Conservation (phyloP, 2,888 invertebrate species). For the Ophonus ardosiacus region DNA sequence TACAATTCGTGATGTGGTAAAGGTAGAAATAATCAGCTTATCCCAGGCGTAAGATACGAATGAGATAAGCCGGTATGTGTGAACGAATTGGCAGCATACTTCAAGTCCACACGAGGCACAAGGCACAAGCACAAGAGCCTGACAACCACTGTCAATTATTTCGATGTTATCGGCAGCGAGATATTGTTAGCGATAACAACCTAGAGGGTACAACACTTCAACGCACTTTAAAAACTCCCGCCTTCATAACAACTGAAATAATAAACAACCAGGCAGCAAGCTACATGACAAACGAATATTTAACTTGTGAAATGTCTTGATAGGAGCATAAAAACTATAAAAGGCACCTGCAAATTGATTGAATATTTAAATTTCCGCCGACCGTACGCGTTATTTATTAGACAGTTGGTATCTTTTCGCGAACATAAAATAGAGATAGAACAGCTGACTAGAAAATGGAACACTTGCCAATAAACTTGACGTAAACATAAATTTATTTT, state of each 20-base stretch:
- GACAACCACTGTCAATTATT: conserved; percentile 60
- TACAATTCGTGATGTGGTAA: not conserved
- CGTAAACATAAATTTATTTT: conserved; percentile 52
- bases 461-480: conserved; percentile 24
- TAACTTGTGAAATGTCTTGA: conserved; percentile 9
- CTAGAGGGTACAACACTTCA: conserved; percentile 32
- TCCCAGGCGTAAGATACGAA: not conserved
- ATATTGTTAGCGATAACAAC: conserved; percentile 53
- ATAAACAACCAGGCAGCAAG: conserved; percentile 7
- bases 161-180: conserved; percentile 47
- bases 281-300: not conserved
- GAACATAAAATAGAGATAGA: conserved; percentile 40
- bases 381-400: conserved; percentile 28
- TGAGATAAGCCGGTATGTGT: conserved; percentile 51
- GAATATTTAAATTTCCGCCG: conserved; percentile 45
- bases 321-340: conserved; percentile 8
- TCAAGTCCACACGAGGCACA: conserved; percentile 33
- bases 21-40: not conserved
- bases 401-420: conserved; percentile 25
- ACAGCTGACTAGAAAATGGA: conserved; percentile 48
- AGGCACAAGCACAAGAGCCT: not conserved
- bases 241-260: conserved; percentile 3
- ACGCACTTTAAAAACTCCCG: conserved; percentile 5
- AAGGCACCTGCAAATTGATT: conserved; percentile 44
- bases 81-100: conserved; percentile 44